Conservation (phyloP, 2,888 invertebrate genomes). For the Spilarctia lutea region DNA sequence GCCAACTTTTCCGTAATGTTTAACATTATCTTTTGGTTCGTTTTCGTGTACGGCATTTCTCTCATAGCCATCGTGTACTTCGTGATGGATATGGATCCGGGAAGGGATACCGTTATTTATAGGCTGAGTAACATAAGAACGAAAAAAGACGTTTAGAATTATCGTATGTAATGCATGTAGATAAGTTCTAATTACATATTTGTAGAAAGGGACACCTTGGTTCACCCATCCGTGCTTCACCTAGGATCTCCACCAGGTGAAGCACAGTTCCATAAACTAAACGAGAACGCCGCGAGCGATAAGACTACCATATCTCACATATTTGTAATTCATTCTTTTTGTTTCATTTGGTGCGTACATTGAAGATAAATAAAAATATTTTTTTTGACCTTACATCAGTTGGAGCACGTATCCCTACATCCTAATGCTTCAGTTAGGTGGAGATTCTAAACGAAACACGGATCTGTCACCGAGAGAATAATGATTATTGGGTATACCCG, state of each 20-base stretch:
- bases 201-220: not conserved
- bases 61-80: constrained; percentile 93
- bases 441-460: no score
- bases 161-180: not conserved
- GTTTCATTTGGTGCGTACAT: no score
- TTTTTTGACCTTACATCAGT: no score
- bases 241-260: no score
- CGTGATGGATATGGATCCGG: constrained; percentile 98
- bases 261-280: not conserved
- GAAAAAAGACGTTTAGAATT: constrained; percentile 92
- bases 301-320: no score
- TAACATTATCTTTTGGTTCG: constrained; percentile 96
- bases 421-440: no score
- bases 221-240: not conserved
- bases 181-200: constrained; percentile 1
- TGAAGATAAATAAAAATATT: no score
- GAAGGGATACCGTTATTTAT: constrained; percentile 99
- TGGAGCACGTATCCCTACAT: no score
- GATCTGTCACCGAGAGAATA: no score
- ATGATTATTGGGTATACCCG: no score
- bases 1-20: constrained; percentile 94
- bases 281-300: no score
- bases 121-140: constrained; percentile 98
- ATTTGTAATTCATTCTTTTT: no score
- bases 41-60: constrained; percentile 90